These are phyloP conservation scores for Synodontis membranacea DNA, from an alignment of 2,113 vertebrate species.

Conservation along the genomic window DNA sequence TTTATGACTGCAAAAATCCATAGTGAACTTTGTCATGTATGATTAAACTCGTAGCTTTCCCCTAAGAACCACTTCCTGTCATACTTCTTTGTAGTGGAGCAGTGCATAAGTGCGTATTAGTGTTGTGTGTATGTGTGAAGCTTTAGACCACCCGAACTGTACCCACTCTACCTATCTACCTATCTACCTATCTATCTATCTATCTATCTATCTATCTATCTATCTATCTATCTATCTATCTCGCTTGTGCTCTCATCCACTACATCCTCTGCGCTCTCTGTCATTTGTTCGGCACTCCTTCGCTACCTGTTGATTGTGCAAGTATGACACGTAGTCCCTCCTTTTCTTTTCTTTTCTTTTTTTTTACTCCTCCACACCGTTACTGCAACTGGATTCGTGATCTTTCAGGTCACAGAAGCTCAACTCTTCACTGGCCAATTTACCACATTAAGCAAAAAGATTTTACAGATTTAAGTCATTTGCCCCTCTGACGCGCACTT, in stretches of 20 bases:
- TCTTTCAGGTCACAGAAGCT: conserved; percentile 74
- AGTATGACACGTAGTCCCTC: conserved; percentile 44
- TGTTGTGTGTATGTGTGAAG: conserved; percentile 39
- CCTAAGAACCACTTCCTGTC: conserved; percentile 42
- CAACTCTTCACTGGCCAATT: conserved; percentile 61
- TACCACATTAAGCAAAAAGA: background rate
- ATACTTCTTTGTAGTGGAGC: conserved; percentile 64
- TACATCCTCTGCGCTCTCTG: conserved; percentile 29
- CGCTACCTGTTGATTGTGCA: conserved; percentile 36
- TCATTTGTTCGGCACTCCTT: conserved; percentile 7
- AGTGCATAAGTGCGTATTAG: conserved; percentile 46
- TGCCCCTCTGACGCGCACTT: background rate
- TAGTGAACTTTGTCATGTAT: background rate
- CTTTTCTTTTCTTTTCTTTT: conserved; percentile 56
- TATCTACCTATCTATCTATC: conserved; percentile 30
- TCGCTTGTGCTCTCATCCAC: conserved; percentile 37
- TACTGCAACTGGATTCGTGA: conserved; percentile 67
- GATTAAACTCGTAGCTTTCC: conserved; percentile 3
- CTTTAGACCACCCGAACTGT: conserved; percentile 49
- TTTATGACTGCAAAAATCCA: background rate
- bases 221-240: conserved; percentile 19
- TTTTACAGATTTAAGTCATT: background rate
- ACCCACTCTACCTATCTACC: conserved; percentile 27
- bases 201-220: background rate
- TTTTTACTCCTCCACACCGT: conserved; percentile 56